Evolutionary conservation across 2,888 invertebrate species (phyloP).

Genomic region (Pinctada fucata): DNA sequence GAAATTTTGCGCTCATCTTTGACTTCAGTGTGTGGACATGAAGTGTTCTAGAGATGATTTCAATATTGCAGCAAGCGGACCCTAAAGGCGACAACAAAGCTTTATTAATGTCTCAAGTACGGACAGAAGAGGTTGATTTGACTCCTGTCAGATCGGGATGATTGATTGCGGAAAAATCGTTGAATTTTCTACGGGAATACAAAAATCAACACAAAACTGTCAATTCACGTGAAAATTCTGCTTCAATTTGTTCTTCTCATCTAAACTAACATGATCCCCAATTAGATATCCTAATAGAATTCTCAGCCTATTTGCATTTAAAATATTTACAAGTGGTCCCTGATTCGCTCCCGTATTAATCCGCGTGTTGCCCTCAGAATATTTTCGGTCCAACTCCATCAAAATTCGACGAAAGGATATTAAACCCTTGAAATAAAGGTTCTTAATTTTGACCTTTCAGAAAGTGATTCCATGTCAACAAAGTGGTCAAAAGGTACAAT

Average conservation of each 20-base stretch:
- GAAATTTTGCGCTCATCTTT: too few species aligned
- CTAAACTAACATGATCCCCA: neutral
- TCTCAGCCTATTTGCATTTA: neutral
- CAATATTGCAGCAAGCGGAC: neutral
- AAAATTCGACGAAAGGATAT: neutral
- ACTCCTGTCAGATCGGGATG: neutral
- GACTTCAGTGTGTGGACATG: too few species aligned
- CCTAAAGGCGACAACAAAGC: neutral
- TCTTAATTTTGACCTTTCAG: too few species aligned
- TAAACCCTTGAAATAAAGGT: too few species aligned
- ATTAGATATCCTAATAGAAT: neutral
- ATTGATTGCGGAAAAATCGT: neutral
- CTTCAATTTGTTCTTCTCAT: neutral
- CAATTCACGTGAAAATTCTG: neutral
- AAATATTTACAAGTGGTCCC: neutral
- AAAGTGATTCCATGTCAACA: too few species aligned
- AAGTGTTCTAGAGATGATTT: neutral
- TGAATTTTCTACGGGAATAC: neutral
- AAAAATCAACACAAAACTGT: neutral
- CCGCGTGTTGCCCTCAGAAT: neutral
- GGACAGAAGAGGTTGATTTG: neutral
- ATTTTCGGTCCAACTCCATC: constrained; percentile 1
- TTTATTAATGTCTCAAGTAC: neutral
- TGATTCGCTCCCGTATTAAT: neutral
- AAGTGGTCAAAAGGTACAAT: too few species aligned